phyloP scores from a whole-genome alignment of 2,888 invertebrate species.

The Hypomecis punctinalis region DNA sequence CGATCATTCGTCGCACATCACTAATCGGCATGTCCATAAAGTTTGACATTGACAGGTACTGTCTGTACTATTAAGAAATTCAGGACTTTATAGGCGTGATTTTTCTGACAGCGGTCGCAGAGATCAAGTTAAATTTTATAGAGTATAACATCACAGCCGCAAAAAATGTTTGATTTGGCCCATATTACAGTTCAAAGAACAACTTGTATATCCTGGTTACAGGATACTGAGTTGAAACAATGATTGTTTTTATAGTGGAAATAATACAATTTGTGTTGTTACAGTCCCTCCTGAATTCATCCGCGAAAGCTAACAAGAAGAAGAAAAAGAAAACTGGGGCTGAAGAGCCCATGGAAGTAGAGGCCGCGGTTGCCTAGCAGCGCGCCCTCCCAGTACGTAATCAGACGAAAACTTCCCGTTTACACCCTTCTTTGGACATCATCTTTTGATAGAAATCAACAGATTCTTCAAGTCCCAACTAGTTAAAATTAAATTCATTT shows the following conservation, averaged over 20 bases:
- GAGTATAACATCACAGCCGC: too few relatives aligned
- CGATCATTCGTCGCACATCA: too few relatives aligned
- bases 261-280: conserved; percentile 23
- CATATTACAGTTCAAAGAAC: too few relatives aligned
- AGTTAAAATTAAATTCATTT: conserved; percentile 14
- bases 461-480: conserved; percentile 29
- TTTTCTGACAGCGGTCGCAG: too few relatives aligned
- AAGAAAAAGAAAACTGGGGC: conserved; percentile 93
- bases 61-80: too few relatives aligned
- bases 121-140: too few relatives aligned
- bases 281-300: conserved; percentile 90
- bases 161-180: background rate
- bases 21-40: too few relatives aligned
- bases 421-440: conserved; percentile 43
- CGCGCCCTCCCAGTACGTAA: conserved; percentile 43
- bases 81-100: too few relatives aligned
- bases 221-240: too few relatives aligned
- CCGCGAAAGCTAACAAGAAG: conserved; percentile 95
- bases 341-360: conserved; percentile 85
- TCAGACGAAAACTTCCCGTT: conserved; percentile 52
- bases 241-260: too few relatives aligned
- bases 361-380: conserved; percentile 82
- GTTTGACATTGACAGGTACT: too few relatives aligned
- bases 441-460: conserved; percentile 35
- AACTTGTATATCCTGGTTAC: too few relatives aligned